phyloP scores from a whole-genome alignment of 2,113 vertebrate species.

The Eonycteris spelaea region DNA sequence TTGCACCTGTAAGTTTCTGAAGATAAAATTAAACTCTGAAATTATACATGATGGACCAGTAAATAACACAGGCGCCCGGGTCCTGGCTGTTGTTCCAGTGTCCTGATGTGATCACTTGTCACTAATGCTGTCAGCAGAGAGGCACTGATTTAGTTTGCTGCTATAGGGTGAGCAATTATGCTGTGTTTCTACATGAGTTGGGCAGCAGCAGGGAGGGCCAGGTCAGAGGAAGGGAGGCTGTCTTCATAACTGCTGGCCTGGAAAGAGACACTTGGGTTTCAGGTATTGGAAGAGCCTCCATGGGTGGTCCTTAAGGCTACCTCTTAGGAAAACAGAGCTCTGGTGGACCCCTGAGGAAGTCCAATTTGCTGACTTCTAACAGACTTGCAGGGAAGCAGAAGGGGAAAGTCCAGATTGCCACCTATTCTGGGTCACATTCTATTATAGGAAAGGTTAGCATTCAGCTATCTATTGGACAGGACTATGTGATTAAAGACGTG shows the following conservation, averaged over 20 bases:
- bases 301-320: neutral
- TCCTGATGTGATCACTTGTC: constrained; percentile 65
- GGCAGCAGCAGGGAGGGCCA: constrained; percentile 17
- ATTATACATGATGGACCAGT: constrained; percentile 63
- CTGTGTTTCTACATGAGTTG: constrained; percentile 22
- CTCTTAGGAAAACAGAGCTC: constrained; percentile 22
- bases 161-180: constrained; percentile 44
- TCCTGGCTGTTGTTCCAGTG: constrained; percentile 28
- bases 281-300: neutral
- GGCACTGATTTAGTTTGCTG: constrained; percentile 54
- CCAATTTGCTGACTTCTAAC: constrained; percentile 1
- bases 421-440: neutral
- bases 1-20: constrained; percentile 74
- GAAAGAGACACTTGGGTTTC: constrained; percentile 38
- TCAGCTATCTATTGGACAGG: neutral
- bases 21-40: constrained; percentile 73
- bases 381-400: neutral
- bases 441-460: neutral
- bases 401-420: neutral
- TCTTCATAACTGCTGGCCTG: constrained; percentile 13
- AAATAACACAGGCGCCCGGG: constrained; percentile 50
- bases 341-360: constrained; percentile 20
- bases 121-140: constrained; percentile 51
- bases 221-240: neutral
- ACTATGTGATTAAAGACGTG: neutral